Percentiles rank a stretch among this genome's conserved stretches.
Conservation (phyloP, 2,797 vertebrate genomes). For the Adrianichthys oophorus region DNA sequence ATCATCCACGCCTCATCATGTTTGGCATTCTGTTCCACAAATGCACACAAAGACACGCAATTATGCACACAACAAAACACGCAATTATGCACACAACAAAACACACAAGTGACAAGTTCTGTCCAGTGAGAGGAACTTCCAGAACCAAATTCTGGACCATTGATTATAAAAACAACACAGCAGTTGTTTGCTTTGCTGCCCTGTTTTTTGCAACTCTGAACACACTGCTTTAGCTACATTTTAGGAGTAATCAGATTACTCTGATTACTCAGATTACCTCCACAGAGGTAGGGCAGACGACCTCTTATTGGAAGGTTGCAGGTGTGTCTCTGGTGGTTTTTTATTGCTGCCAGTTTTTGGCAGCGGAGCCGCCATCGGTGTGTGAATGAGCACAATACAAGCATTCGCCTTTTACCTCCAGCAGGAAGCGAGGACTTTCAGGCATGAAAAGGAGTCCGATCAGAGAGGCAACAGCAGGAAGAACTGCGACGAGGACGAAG, state of each 20-base stretch:
- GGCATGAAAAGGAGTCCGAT: constrained; percentile 93
- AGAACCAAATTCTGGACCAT: background rate
- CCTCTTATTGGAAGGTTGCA: no score
- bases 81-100: background rate
- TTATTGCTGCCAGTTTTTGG: background rate
- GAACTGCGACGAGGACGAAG: constrained; percentile 88
- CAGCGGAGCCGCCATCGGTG: background rate
- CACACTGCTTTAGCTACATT: no score
- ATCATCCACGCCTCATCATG: constrained; percentile 99
- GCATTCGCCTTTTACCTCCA: constrained; percentile 84
- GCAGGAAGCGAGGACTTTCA: constrained; percentile 92
- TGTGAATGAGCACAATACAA: background rate
- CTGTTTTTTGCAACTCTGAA: no score
- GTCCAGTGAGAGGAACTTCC: background rate
- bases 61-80: background rate
- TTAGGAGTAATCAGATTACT: no score
- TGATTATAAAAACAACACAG: background rate
- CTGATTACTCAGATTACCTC: no score
- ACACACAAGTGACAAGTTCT: background rate
- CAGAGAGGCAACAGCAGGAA: constrained; percentile 89
- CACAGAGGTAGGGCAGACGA: no score
- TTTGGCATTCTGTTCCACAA: constrained; percentile 84
- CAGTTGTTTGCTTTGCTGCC: background rate
- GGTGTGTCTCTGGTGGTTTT: no score
- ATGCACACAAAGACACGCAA: constrained; percentile 11